These are phyloP conservation scores for Anguilla pacifica DNA, from an alignment of 2,797 vertebrate genomes.

Conservation along the genomic window DNA sequence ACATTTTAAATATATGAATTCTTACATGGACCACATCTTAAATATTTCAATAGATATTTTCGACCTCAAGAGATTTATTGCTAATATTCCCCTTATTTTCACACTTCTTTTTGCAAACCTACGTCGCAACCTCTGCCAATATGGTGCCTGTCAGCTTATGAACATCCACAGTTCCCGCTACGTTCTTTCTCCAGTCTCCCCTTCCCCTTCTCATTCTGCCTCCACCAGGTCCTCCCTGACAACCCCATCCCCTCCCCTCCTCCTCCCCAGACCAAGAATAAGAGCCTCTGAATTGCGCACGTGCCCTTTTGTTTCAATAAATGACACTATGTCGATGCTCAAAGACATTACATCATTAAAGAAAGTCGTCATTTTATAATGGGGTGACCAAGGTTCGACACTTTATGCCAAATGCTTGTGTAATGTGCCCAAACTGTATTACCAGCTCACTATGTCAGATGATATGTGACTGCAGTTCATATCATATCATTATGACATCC, in stretches of 20 bases:
- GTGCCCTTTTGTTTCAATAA: background rate
- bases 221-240: background rate
- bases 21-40: background rate
- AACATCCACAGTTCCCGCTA: background rate
- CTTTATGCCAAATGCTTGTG: background rate
- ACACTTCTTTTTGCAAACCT: no score
- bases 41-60: background rate
- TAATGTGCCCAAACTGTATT: background rate
- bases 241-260: background rate
- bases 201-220: background rate
- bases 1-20: background rate
- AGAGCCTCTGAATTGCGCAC: background rate
- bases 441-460: background rate
- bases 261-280: background rate
- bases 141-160: background rate
- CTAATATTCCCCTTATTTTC: no score
- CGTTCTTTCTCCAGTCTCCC: background rate
- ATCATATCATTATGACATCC: background rate
- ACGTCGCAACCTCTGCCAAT: background rate
- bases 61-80: no score
- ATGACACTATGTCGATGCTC: background rate
- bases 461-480: background rate
- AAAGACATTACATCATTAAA: constrained; percentile 16
- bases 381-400: background rate
- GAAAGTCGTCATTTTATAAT: constrained; percentile 3